Percentiles rank a stretch among this genome's conserved stretches.
Evolutionary conservation across 1,140 invertebrate species (phyloP).

Genomic region (Drosophila parabipectinata): DNA sequence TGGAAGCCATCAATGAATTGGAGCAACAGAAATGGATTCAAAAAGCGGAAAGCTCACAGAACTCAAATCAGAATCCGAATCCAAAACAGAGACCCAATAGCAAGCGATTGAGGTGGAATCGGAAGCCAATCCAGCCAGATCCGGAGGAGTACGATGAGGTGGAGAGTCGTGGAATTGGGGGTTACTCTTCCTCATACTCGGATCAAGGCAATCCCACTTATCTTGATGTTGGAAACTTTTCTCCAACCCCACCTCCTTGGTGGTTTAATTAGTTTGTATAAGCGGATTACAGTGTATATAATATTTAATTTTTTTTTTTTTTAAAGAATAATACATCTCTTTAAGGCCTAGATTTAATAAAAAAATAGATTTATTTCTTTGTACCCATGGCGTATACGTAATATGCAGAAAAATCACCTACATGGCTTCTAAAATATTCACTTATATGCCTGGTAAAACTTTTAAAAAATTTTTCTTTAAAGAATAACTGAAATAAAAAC

Average conservation of each 20-base stretch:
- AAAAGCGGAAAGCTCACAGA: background rate
- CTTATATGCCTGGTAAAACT: background rate
- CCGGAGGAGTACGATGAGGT: background rate
- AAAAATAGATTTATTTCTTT: too few relatives aligned
- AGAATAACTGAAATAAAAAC: background rate
- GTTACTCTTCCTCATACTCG: background rate
- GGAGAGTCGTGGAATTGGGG: background rate
- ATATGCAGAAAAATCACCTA: background rate
- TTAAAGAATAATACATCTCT: background rate
- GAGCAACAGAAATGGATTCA: slow-evolving; percentile 24
- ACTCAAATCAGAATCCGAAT: background rate
- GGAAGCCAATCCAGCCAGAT: slow-evolving; percentile 7
- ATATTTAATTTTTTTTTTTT: background rate
- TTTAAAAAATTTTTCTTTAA: too few relatives aligned
- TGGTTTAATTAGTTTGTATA: slow-evolving; percentile 38
- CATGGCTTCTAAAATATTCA: background rate
- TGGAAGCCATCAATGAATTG: slow-evolving; percentile 51
- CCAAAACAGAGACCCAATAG: slow-evolving; percentile 44
- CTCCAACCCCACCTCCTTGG: slow-evolving; percentile 19
- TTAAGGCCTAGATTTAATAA: too few relatives aligned
- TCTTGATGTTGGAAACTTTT: slow-evolving; percentile 36
- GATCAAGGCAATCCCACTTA: slow-evolving; percentile 36
- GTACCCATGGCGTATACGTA: background rate
- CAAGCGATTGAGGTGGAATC: slow-evolving; percentile 51
- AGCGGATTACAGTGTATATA: background rate